Evolutionary conservation across 2,113 vertebrate species (phyloP), one percentile per base, ranked within the genome.

Genomic region (Colistium nudipinnis): DNA sequence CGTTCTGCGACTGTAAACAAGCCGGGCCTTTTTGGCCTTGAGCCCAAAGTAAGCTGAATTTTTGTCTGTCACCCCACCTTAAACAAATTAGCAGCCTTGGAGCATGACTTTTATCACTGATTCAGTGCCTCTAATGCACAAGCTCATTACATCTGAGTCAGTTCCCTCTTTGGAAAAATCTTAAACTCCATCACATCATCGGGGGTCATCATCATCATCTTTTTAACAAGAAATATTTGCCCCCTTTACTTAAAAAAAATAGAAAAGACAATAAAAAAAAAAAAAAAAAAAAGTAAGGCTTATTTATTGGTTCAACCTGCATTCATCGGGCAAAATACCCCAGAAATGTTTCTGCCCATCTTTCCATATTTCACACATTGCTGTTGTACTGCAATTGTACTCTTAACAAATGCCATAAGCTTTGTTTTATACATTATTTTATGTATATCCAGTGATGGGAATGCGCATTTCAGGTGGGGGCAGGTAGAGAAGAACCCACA

Each of bases 401-500:
- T 41, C 16, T 64, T 33, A 13, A 35, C 41, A n/a, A 20, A 11
- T 47, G 4, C 49, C n/a, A 12, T 12, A n/a, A 59, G 53, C 41
- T 41, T 48, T 22, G 4, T 25, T 17, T n/a, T n/a, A n/a, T 35
- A 8, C 27, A 16, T 39, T 10, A 20, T 20, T 53, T 45, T 56
- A 22, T 31, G 1, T 16, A 60, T 68, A 7, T 43, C 5, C 12
- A 7, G 6, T 5, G 2, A n/a, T 43, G 27, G 10, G 47, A 10
- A 49, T 55, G 25, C 16, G 24, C 27, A 48, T 30, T 44, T 19
- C 2, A 43, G 63, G 48, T 0, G n/a, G 69, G 51, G 63, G 64
- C 64, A 65, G 78, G 57, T 68, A 54, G 67, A 45, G 31, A 52
- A 54, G 69, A 64, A 54, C 56, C 62, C 59, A 68, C 67, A 65